phyloP scores from a whole-genome alignment of 2,888 invertebrate species.

The Pristionchus entomophagus region DNA sequence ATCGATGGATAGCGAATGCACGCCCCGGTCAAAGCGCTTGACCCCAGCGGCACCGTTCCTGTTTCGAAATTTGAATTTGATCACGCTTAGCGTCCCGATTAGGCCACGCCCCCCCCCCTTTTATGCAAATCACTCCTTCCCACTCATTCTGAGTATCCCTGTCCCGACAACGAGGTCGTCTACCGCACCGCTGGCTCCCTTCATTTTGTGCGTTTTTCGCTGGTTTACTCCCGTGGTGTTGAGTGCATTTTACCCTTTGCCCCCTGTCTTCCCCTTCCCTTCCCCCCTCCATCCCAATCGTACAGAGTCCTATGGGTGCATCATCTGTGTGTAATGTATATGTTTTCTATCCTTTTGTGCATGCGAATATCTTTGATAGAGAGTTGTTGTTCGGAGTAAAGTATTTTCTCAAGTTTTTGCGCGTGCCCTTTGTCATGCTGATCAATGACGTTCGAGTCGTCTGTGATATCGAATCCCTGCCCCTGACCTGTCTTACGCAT shows the following conservation, averaged over 20 bases:
- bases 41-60: background rate
- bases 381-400: slow-evolving; percentile 9
- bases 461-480: background rate
- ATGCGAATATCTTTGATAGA: slow-evolving; percentile 3
- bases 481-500: background rate
- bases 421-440: background rate
- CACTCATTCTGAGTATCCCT: background rate
- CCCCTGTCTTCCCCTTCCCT: background rate
- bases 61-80: background rate
- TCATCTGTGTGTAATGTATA: slow-evolving; percentile 16
- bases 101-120: background rate
- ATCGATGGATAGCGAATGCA: background rate
- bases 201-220: background rate
- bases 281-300: background rate
- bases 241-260: background rate
- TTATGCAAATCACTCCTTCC: background rate
- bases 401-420: background rate
- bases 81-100: background rate
- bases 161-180: background rate
- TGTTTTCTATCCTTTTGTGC: background rate
- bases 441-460: background rate
- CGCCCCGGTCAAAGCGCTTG: slow-evolving; percentile 10
- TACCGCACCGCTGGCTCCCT: background rate
- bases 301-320: slow-evolving; percentile 11
- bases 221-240: background rate